A percentile compares a stretch with the other conserved stretches of the same genome.
Conservation (phyloP, 1,140 invertebrate genomes). For the Samia ricini region DNA sequence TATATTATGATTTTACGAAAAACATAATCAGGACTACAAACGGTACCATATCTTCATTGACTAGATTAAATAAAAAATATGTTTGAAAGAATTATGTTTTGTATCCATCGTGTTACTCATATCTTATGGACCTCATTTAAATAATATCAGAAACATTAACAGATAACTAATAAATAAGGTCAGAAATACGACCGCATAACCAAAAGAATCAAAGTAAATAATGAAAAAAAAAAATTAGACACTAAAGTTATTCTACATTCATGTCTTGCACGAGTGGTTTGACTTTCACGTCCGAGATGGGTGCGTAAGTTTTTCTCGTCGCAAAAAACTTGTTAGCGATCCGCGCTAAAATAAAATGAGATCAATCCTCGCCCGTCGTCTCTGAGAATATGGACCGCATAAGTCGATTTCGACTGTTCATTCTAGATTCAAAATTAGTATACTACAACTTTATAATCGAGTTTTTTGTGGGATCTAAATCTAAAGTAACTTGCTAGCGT, state of each 20-base stretch:
- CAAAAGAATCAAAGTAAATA: not conserved
- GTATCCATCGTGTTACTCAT: too few relatives aligned
- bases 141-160: not conserved
- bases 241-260: slow-evolving; percentile 20
- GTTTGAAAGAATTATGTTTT: too few relatives aligned
- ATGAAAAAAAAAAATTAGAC: not conserved
- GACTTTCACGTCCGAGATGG: slow-evolving; percentile 50
- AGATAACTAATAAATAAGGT: not conserved
- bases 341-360: slow-evolving; percentile 40
- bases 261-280: slow-evolving; percentile 34
- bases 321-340: slow-evolving; percentile 50
- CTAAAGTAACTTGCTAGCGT: too few relatives aligned
- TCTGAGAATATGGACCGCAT: slow-evolving; percentile 11
- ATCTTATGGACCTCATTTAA: too few relatives aligned
- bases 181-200: not conserved
- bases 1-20: too few relatives aligned
- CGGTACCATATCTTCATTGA: too few relatives aligned
- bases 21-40: too few relatives aligned
- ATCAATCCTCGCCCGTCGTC: slow-evolving; percentile 14
- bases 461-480: too few relatives aligned
- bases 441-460: too few relatives aligned
- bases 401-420: not conserved
- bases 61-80: too few relatives aligned
- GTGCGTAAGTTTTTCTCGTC: slow-evolving; percentile 45
- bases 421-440: not conserved